phyloP scores from a whole-genome alignment of 1,140 invertebrate genomes.

The Oryzaephilus surinamensis region DNA sequence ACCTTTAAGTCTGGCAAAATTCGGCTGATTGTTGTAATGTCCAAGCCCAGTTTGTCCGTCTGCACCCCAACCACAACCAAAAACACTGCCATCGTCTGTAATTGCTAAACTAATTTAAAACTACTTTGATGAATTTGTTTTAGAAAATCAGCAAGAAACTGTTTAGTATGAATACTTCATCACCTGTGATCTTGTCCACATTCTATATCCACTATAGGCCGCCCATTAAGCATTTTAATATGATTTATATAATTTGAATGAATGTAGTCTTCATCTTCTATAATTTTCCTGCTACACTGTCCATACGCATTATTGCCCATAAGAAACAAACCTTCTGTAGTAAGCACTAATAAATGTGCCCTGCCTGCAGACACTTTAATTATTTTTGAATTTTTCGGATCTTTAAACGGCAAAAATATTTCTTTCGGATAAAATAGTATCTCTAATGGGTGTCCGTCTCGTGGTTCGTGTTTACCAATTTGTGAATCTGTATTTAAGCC shows the following conservation, averaged over 20 bases:
- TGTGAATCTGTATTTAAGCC: constrained; percentile 91
- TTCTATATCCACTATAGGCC: constrained; percentile 54
- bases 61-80: constrained; percentile 84
- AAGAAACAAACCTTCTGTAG: constrained; percentile 69
- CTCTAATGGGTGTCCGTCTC: constrained; percentile 55
- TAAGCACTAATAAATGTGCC: constrained; percentile 75
- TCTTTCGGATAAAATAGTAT: constrained; percentile 64
- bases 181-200: constrained; percentile 89
- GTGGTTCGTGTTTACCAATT: constrained; percentile 57
- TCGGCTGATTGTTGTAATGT: constrained; percentile 48
- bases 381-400: constrained; percentile 41
- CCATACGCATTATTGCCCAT: constrained; percentile 91
- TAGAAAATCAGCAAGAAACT: too few species aligned
- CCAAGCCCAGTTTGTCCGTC: constrained; percentile 90
- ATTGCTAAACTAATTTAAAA: constrained; percentile 64
- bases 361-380: constrained; percentile 67
- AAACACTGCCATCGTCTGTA: constrained; percentile 70
- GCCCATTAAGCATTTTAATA: constrained; percentile 51
- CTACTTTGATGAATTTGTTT: not conserved
- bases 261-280: constrained; percentile 66
- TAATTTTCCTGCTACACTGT: constrained; percentile 80
- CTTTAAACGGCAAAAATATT: constrained; percentile 58
- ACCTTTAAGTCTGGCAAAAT: constrained; percentile 60
- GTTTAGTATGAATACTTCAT: too few species aligned
- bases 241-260: constrained; percentile 53